Conservation (phyloP, 2,888 invertebrate genomes). For the Ophion costatus region DNA sequence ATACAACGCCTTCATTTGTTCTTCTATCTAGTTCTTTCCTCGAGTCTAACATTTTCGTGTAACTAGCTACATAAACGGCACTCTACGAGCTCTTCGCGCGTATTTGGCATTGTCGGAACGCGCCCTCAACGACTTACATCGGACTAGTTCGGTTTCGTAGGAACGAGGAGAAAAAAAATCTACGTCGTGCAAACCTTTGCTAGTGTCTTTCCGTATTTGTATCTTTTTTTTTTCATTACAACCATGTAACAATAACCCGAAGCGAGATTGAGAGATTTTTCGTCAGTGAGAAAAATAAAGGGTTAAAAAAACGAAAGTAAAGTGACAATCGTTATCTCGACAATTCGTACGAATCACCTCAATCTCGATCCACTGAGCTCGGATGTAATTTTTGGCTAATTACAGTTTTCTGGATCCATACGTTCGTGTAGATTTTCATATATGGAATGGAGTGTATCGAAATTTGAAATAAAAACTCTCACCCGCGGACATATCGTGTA, state of each 20-base stretch:
- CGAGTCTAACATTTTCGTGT: slow-evolving; percentile 70
- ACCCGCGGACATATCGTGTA: too few species aligned
- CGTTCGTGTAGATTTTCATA: background rate
- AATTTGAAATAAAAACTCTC: background rate
- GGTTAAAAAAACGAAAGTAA: slow-evolving; percentile 14
- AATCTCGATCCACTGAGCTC: background rate
- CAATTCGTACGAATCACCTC: background rate
- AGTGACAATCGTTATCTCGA: slow-evolving; percentile 10
- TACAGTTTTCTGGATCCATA: slow-evolving; percentile 4
- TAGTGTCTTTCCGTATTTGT: background rate
- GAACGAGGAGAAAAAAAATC: background rate
- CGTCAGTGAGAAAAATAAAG: background rate
- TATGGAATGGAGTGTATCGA: background rate
- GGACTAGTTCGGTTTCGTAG: slow-evolving; percentile 27
- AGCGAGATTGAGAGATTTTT: slow-evolving; percentile 12
- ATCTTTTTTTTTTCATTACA: slow-evolving; percentile 30
- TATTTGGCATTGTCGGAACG: slow-evolving; percentile 45
- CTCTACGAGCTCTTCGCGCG: slow-evolving; percentile 62
- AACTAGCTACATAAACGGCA: slow-evolving; percentile 69
- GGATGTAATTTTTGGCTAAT: background rate
- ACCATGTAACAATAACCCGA: slow-evolving; percentile 26
- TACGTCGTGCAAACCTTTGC: too few species aligned
- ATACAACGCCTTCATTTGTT: slow-evolving; percentile 75
- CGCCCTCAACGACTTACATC: slow-evolving; percentile 28
- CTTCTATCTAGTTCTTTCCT: slow-evolving; percentile 39